phyloP scores from a whole-genome alignment of 2,113 vertebrate genomes.

The Crotalus horridus region DNA sequence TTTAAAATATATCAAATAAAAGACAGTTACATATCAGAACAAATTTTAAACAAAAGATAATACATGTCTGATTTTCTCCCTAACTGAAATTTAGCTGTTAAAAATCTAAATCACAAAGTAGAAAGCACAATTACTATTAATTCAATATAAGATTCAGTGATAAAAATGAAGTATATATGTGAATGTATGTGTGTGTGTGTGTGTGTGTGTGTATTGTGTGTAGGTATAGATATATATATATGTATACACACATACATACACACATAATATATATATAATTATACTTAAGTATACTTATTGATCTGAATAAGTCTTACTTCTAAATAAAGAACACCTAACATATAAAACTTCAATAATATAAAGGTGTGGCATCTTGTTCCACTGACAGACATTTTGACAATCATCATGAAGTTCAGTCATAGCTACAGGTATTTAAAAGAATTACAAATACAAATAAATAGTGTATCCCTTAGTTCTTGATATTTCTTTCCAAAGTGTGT shows the following conservation, averaged over 20 bases:
- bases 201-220: too few relatives aligned
- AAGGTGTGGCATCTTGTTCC: too few relatives aligned
- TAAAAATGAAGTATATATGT: neutral
- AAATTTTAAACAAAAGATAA: neutral
- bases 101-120: neutral
- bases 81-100: neutral
- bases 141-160: neutral
- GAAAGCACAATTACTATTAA: neutral
- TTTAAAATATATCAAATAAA: constrained; percentile 3
- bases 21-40: neutral
- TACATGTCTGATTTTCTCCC: neutral
- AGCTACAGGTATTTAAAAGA: neutral
- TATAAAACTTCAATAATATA: neutral
- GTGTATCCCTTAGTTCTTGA: neutral
- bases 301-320: neutral
- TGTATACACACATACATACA: too few relatives aligned
- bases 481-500: neutral
- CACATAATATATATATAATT: neutral
- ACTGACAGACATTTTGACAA: neutral
- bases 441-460: neutral
- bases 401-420: neutral
- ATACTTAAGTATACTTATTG: too few relatives aligned
- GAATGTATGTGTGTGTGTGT: too few relatives aligned
- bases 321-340: neutral
- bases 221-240: too few relatives aligned